Evolutionary conservation across 2,888 invertebrate genomes (phyloP).

Genomic region (Campoplex capitator): DNA sequence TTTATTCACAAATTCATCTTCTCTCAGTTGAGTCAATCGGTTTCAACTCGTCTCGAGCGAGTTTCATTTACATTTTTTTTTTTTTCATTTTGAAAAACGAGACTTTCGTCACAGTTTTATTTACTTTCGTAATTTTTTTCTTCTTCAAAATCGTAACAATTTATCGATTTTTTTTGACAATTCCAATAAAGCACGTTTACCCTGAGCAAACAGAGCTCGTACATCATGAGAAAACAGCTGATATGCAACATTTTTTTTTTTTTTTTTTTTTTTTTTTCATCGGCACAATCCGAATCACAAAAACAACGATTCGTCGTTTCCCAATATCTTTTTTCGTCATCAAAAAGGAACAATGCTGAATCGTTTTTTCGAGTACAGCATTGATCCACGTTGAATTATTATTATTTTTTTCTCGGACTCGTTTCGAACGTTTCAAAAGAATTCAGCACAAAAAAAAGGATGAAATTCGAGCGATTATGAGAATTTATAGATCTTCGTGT

Average conservation of each 20-base stretch:
- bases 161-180: neutral
- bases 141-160: neutral
- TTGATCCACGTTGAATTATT: neutral
- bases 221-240: neutral
- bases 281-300: neutral
- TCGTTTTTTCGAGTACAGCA: neutral
- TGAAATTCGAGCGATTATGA: neutral
- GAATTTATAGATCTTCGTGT: neutral
- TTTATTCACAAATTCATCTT: neutral
- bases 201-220: neutral
- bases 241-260: constrained; percentile 8
- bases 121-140: neutral
- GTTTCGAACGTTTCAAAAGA: neutral
- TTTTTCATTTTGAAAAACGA: neutral
- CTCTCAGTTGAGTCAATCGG: neutral
- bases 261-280: neutral
- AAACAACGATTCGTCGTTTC: constrained; percentile 6
- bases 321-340: neutral
- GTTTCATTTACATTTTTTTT: neutral
- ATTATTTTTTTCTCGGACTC: neutral
- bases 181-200: neutral
- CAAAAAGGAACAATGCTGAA: neutral
- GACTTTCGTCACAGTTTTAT: neutral
- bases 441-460: constrained; percentile 10
- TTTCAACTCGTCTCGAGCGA: neutral